Evolutionary conservation across 2,888 invertebrate genomes (phyloP).

Genomic region (Glyphotaelius pellucidus): DNA sequence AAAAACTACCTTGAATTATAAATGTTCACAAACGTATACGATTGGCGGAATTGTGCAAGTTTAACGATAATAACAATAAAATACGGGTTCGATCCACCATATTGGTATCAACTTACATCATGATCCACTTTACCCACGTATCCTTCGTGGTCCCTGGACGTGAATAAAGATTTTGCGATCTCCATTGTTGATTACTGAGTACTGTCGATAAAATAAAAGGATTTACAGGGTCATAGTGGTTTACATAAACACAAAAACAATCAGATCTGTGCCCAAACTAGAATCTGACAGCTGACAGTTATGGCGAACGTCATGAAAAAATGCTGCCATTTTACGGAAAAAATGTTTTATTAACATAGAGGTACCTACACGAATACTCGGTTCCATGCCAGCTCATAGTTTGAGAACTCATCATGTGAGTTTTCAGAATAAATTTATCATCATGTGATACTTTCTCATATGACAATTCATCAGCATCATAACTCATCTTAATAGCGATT

Average conservation of each 20-base stretch:
- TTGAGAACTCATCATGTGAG: too few species aligned
- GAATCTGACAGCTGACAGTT: conserved; percentile 48
- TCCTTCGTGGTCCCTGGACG: conserved; percentile 90
- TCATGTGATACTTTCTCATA: too few species aligned
- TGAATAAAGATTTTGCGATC: conserved; percentile 93
- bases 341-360: not conserved
- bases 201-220: not conserved
- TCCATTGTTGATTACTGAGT: conserved; percentile 81
- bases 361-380: not conserved
- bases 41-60: not conserved
- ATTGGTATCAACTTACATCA: conserved; percentile 76
- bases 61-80: conserved; percentile 7
- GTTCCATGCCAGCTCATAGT: too few species aligned
- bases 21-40: not conserved
- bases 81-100: conserved; percentile 37
- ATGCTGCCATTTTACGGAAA: conserved; percentile 14
- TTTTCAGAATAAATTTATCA: too few species aligned
- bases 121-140: conserved; percentile 93
- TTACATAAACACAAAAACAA: not conserved
- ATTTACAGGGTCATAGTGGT: conserved; percentile 12
- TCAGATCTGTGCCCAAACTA: conserved; percentile 16
- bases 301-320: conserved; percentile 43
- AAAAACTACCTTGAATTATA: conserved; percentile 42
- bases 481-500: too few species aligned
- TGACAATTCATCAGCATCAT: too few species aligned